These are phyloP conservation scores for Asobara japonica DNA, from an alignment of 1,140 invertebrate genomes.

Conservation along the genomic window DNA sequence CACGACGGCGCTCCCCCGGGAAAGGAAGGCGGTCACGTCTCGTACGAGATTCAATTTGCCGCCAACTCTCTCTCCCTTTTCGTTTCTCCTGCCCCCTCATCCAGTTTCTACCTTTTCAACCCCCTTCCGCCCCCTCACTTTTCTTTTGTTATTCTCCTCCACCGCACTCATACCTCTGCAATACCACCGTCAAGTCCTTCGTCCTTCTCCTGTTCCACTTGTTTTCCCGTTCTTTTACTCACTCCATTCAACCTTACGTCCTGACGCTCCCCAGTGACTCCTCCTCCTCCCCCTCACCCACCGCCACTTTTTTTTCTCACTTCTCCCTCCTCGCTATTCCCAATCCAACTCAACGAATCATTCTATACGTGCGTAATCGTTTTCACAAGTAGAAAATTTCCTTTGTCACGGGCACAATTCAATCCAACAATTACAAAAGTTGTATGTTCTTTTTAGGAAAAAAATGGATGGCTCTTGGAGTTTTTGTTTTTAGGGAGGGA, in stretches of 20 bases:
- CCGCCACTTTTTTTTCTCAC: neutral
- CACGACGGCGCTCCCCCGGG: conserved; percentile 54
- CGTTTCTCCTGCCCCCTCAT: neutral
- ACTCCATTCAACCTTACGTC: conserved; percentile 21
- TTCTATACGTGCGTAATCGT: conserved; percentile 17
- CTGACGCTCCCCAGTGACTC: neutral
- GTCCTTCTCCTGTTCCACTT: conserved; percentile 32
- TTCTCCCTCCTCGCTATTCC: conserved; percentile 11
- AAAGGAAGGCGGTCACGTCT: conserved; percentile 60
- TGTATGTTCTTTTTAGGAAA: neutral
- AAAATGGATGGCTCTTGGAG: neutral
- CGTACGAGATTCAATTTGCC: conserved; percentile 62
- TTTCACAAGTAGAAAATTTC: conserved; percentile 7
- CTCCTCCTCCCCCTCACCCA: conserved; percentile 26
- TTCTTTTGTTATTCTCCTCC: conserved; percentile 9
- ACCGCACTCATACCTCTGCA: neutral
- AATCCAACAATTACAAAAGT: neutral
- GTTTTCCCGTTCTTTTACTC: conserved; percentile 21
- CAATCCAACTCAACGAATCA: conserved; percentile 3
- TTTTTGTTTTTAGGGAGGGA: neutral
- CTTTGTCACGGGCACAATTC: conserved; percentile 8
- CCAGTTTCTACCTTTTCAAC: conserved; percentile 29
- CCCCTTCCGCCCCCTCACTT: conserved; percentile 6
- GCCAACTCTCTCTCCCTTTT: conserved; percentile 38
- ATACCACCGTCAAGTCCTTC: conserved; percentile 28